Conservation (phyloP, 2,797 vertebrate genomes). For the Pantherophis alleghaniensis region DNA sequence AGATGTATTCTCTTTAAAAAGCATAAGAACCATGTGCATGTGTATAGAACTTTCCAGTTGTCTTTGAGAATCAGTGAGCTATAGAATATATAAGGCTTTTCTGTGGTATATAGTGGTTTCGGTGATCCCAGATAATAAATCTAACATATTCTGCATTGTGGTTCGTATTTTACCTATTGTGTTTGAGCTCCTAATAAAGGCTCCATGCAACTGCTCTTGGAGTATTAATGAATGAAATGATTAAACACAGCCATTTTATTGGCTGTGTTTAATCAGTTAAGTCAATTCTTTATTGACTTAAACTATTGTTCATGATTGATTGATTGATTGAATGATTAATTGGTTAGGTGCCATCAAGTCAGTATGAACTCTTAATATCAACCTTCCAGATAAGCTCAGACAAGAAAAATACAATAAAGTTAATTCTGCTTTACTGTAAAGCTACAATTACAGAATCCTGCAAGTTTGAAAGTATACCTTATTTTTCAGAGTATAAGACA, state of each 20-base stretch:
- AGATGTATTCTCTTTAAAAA: neutral
- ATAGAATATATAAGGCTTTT: neutral
- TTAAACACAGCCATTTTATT: neutral
- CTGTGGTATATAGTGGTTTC: neutral
- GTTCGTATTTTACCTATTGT: neutral
- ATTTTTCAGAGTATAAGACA: too few relatives aligned
- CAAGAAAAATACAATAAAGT: neutral
- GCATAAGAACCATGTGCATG: neutral
- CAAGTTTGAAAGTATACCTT: neutral
- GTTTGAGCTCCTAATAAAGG: neutral
- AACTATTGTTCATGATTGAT: neutral
- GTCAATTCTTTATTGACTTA: neutral
- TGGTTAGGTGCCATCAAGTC: neutral
- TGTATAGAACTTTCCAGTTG: neutral
- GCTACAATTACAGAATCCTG: neutral
- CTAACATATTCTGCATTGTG: neutral
- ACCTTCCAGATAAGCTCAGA: neutral
- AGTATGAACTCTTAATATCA: neutral
- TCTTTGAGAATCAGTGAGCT: neutral
- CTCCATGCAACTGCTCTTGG: neutral
- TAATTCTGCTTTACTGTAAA: neutral
- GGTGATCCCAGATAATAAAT: neutral
- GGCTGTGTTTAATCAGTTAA: too few relatives aligned
- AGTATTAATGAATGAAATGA: neutral
- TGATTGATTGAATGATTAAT: neutral